phyloP scores from a whole-genome alignment of 37 sponge, comb jelly and placozoan genomes.

The Aphrocallistes beatrix region DNA sequence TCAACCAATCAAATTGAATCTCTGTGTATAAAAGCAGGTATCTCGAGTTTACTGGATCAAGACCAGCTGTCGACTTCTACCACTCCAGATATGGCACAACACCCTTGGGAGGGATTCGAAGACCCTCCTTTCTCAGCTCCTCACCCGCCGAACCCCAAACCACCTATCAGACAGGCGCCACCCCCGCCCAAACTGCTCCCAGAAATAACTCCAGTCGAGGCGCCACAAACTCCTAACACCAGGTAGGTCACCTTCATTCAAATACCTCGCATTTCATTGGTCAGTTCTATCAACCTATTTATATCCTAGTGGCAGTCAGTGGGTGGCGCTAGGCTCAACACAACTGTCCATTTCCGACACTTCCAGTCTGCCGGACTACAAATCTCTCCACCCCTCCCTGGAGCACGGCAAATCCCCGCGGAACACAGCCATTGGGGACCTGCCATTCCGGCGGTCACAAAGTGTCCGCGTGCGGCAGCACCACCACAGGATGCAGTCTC shows the following conservation, averaged over 20 bases:
- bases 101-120: conserved; percentile 1
- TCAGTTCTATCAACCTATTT: neutral
- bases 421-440: neutral
- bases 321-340: neutral
- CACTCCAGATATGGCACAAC: neutral
- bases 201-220: neutral
- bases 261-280: neutral
- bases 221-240: neutral
- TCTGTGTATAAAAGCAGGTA: neutral
- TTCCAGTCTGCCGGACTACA: neutral
- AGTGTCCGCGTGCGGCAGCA: conserved; percentile 45
- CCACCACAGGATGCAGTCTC: conserved; percentile 41
- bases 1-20: neutral
- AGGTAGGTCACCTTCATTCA: neutral
- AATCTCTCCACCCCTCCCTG: neutral
- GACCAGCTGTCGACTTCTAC: neutral
- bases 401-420: neutral
- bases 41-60: neutral
- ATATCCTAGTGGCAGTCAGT: neutral
- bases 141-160: neutral
- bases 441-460: conserved; percentile 52
- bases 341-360: neutral
- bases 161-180: neutral
- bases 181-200: neutral
- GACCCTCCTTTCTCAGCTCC: neutral